A percentile compares a stretch with the other conserved stretches of the same genome.
phyloP scores from a whole-genome alignment of 2,888 invertebrate genomes.

The Erynnis tages region DNA sequence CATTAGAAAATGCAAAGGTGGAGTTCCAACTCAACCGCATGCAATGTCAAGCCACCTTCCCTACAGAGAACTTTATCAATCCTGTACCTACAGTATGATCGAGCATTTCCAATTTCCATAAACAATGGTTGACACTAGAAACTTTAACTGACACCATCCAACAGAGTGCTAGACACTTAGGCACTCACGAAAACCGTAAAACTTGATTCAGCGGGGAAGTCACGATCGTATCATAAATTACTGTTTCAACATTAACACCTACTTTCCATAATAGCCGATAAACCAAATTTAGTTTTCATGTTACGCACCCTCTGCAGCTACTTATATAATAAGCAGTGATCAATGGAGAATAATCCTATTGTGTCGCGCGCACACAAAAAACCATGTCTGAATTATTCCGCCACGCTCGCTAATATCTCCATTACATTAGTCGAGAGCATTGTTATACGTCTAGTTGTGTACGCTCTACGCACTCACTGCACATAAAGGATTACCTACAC shows the following conservation, averaged over 20 bases:
- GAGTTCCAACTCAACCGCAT: too few relatives aligned
- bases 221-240: conserved; percentile 76
- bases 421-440: conserved; percentile 71
- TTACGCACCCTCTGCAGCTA: conserved; percentile 75
- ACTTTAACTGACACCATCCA: neutral
- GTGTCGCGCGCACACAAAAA: conserved; percentile 74
- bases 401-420: conserved; percentile 78
- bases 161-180: conserved; percentile 15
- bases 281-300: conserved; percentile 82
- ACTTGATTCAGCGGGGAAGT: conserved; percentile 60
- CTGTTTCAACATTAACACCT: conserved; percentile 77
- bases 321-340: conserved; percentile 81
- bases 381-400: conserved; percentile 77
- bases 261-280: conserved; percentile 81
- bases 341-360: conserved; percentile 81
- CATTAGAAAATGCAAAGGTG: too few relatives aligned
- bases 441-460: conserved; percentile 43
- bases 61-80: too few relatives aligned
- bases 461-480: conserved; percentile 36
- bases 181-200: conserved; percentile 43
- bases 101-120: too few relatives aligned
- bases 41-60: too few relatives aligned
- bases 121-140: neutral
- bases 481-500: conserved; percentile 73
- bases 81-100: too few relatives aligned